phyloP scores from a whole-genome alignment of 2,113 vertebrate species.

The Sciurus niger region DNA sequence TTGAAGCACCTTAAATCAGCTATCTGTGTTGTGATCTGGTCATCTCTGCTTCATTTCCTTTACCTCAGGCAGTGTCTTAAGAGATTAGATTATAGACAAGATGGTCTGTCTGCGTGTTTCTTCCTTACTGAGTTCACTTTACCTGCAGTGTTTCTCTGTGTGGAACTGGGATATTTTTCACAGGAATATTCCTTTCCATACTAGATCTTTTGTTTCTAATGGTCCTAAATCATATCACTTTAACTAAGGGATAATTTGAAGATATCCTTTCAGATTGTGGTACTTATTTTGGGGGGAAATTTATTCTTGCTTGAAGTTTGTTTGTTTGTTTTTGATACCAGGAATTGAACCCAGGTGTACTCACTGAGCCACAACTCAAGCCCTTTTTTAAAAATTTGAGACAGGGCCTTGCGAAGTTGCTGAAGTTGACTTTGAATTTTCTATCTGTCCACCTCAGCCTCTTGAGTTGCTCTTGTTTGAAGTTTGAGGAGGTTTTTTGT shows the following conservation, averaged over 20 bases:
- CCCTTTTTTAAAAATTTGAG: too few relatives aligned
- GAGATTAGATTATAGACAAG: conserved; percentile 65
- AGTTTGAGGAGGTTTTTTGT: background rate
- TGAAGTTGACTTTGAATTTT: too few relatives aligned
- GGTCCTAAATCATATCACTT: background rate
- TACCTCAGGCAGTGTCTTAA: conserved; percentile 6
- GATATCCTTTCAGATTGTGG: background rate
- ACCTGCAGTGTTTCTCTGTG: background rate
- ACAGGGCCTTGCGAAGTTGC: too few relatives aligned
- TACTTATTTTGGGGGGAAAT: conserved; percentile 51
- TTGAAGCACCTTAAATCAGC: background rate
- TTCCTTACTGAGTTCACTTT: conserved; percentile 42
- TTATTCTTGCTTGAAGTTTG: conserved; percentile 58
- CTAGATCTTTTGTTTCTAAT: conserved; percentile 23
- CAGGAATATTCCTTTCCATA: background rate
- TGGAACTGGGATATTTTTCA: conserved; percentile 25
- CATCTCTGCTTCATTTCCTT: conserved; percentile 63
- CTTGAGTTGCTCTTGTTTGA: conserved; percentile 31
- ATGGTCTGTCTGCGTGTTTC: background rate
- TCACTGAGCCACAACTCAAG: too few relatives aligned
- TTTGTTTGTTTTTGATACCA: too few relatives aligned
- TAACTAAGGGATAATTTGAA: conserved; percentile 51
- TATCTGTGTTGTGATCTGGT: conserved; percentile 56
- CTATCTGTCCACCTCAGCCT: too few relatives aligned
- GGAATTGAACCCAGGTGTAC: too few relatives aligned